phyloP scores from a whole-genome alignment of 2,113 vertebrate species.

The Rutilus rutilus region DNA sequence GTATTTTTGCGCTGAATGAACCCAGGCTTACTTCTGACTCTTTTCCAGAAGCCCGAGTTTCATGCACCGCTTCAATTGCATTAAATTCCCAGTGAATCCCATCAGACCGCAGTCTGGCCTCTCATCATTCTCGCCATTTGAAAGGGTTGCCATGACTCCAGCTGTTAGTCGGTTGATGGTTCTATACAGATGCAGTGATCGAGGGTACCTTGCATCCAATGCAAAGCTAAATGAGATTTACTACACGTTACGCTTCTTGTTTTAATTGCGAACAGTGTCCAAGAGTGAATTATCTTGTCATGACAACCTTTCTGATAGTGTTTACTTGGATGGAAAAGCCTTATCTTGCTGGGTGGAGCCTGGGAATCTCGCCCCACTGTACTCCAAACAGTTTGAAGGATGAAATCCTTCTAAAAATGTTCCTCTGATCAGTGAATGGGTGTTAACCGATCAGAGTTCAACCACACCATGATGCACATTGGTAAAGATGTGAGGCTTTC shows the following conservation, averaged over 20 bases:
- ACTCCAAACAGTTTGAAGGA: not conserved
- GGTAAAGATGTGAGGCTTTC: not conserved
- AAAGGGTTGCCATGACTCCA: slow-evolving; percentile 56
- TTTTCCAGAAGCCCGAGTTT: slow-evolving; percentile 5
- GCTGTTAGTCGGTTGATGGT: not conserved
- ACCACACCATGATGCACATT: not conserved
- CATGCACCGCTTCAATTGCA: not conserved
- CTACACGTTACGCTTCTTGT: not conserved
- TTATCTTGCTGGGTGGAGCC: slow-evolving; percentile 24
- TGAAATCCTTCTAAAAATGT: not conserved
- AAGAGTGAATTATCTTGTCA: not conserved
- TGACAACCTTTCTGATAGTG: not conserved
- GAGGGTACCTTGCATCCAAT: too few relatives aligned
- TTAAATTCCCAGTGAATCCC: slow-evolving; percentile 2
- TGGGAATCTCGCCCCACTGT: not conserved
- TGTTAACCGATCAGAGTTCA: not conserved
- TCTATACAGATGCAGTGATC: slow-evolving; percentile 17
- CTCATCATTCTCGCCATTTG: slow-evolving; percentile 47
- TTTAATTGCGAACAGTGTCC: not conserved
- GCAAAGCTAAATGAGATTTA: not conserved
- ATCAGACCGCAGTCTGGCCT: not conserved
- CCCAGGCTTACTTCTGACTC: not conserved
- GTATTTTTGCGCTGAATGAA: not conserved
- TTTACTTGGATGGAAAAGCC: not conserved
- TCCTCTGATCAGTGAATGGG: not conserved